Base-by-base conservation (phyloP, 2,888 invertebrate species). In the Liodrosophila aerea region DNA sequence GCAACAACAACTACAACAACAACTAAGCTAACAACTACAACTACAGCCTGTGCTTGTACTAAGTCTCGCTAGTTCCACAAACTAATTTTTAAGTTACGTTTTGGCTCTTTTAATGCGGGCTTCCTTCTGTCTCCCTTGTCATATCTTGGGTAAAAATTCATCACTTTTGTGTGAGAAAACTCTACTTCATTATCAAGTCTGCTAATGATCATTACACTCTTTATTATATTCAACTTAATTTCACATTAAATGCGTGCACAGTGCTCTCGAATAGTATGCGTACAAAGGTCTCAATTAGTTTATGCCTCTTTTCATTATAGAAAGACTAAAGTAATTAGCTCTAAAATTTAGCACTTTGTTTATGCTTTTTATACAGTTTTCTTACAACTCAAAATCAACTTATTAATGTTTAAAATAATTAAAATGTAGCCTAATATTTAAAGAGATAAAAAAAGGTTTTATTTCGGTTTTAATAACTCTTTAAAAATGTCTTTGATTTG, bases 1-100 rank as follows among this genome's bases (percentile, higher is more conserved):
- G 36, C 56, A 30, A 53, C 41, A 54, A 34, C 62, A 49, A 39
- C 36, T 22, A 11, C 53, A 57, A 13, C 43, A 43, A 29, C 11
- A 29, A 39, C 64, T 31, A 4, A 22, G 22, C 2, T 22, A 22
- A 22, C 22, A 49, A 43, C 51, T 40, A 41, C 45, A 15, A 37
- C 30, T 5, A 13, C 33, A 43, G 16, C 22, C 5, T 30, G 12
- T 44, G 27, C 9, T 43, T 29, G 4, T 31, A 15, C 33, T 33
- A 43, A 18, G 34, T 47, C 45, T 52, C n/a, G n/a, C 61, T 52
- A 39, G 56, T 56, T 61, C 49, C 22, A 22, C 31, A 51, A 44
- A 50, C 72, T 53, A 44, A 53, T 61, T 53, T 61, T 57, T 44
- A 57, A 69, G 39, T 54, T 22, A 8, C 22, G 22, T 54, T 54